Base-by-base conservation (phyloP, 2,113 vertebrate genomes). In the Myanophis thanlyinensis region DNA sequence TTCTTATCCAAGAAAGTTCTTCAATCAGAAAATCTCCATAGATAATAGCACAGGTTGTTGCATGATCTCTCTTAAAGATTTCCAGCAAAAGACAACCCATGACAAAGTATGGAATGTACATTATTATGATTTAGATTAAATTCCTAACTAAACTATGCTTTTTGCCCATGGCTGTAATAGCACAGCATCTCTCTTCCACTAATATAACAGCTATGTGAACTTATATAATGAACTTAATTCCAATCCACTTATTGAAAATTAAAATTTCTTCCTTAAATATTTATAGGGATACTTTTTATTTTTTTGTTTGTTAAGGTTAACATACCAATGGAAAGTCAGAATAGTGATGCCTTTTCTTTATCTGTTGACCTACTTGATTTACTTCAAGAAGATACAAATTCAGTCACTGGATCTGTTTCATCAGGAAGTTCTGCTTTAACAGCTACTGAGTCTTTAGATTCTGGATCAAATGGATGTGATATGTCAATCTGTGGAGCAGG, bases 311-410 rank as follows among this genome's bases (percentile, higher is more conserved):
- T 62, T n/a, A 51, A 98, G 97, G 56, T 44, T 46, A 89, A 93
- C 0, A 96, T 96, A 56, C 97, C 97, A 30, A 91, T 95, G 30
- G 97, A 98, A 0, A 89, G 94, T 47, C 98, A 98, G 2, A 98
- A 97, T 73, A 98, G 98, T 0, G 98, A 99, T 0, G 97, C 97
- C 0, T 97, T 98, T 56, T 99, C 98, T 44, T 98, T 98, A 1
- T 98, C 98, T 93, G 99, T 98, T 7, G 98, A 98, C 90, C 95
- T 99, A 88, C 97, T 99, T 87, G 98, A 98, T 91, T 95, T 99
- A 2, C 97, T 99, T 92, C 98, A 97, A 0, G 98, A 99, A 94
- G 98, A 98, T 95, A 98, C 98, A 0, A 98, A 97, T 94, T 99
- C 98, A 0, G 98, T 98, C 92, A 98, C 98, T 0, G 98, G 98